Evolutionary conservation across 1,140 invertebrate species (phyloP).

Genomic region (Drosophila saltans): DNA sequence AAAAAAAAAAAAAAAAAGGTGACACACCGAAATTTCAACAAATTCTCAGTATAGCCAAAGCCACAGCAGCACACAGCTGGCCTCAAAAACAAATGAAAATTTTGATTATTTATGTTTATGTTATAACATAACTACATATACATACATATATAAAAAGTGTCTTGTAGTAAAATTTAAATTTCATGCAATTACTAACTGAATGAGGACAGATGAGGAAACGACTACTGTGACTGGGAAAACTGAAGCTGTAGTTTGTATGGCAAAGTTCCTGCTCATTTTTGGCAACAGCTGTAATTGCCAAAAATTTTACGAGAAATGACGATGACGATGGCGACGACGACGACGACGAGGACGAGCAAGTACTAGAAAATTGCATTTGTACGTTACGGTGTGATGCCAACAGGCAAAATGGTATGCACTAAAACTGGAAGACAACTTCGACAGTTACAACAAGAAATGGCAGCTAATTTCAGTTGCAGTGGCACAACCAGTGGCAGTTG

Average conservation of each 20-base stretch:
- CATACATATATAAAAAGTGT: conserved; percentile 52
- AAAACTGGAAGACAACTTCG: conserved; percentile 59
- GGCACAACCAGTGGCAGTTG: background rate
- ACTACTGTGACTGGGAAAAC: too few relatives aligned
- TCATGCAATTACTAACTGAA: conserved; percentile 56
- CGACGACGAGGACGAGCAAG: conserved; percentile 44
- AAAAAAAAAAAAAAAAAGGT: conserved; percentile 23
- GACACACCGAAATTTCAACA: conserved; percentile 59
- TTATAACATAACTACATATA: conserved; percentile 63
- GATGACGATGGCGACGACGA: conserved; percentile 13
- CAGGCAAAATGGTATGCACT: conserved; percentile 65
- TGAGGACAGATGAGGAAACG: background rate
- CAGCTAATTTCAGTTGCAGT: conserved; percentile 57
- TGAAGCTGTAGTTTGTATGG: too few relatives aligned
- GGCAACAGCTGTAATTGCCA: conserved; percentile 70
- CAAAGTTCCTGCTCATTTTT: background rate
- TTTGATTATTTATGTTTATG: conserved; percentile 72
- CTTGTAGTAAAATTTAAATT: conserved; percentile 79
- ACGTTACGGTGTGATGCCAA: conserved; percentile 12
- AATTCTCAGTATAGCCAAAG: conserved; percentile 26
- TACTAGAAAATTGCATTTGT: conserved; percentile 79
- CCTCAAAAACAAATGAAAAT: conserved; percentile 28
- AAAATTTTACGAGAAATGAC: conserved; percentile 68
- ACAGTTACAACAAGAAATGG: conserved; percentile 71
- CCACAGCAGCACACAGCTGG: conserved; percentile 44